These are phyloP conservation scores for Saccostrea echinata DNA, from an alignment of 1,140 invertebrate genomes.

Conservation along the genomic window DNA sequence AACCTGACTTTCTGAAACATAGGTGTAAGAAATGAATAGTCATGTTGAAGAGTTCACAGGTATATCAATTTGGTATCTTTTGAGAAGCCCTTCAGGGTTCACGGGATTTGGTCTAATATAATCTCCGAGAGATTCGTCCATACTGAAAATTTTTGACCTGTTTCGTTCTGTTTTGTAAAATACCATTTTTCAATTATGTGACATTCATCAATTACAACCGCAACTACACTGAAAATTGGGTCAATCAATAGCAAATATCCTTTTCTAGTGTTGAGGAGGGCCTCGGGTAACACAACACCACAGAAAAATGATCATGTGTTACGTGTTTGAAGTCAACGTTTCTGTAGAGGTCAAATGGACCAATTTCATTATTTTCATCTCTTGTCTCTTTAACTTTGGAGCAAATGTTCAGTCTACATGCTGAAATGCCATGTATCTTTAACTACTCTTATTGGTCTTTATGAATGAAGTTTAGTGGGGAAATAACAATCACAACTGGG, in stretches of 20 bases:
- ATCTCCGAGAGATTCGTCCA: too few relatives aligned
- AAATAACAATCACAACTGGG: not conserved
- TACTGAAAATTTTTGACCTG: too few relatives aligned
- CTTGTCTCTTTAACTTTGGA: not conserved
- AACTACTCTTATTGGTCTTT: not conserved
- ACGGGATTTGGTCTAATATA: too few relatives aligned
- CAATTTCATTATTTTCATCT: not conserved
- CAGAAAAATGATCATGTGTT: not conserved
- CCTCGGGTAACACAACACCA: not conserved
- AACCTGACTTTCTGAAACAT: too few relatives aligned
- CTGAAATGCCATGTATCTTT: not conserved
- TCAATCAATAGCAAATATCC: not conserved
- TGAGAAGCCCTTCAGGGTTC: too few relatives aligned
- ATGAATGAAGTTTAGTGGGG: not conserved
- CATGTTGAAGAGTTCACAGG: too few relatives aligned
- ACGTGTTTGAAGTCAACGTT: not conserved
- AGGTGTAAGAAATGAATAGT: too few relatives aligned
- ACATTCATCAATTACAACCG: not conserved
- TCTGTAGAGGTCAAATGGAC: not conserved
- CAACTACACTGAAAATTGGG: not conserved
- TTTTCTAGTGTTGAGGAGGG: not conserved
- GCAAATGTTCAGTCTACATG: not conserved
- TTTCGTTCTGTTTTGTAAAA: too few relatives aligned
- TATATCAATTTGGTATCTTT: too few relatives aligned
- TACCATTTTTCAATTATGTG: conserved; percentile 12